phyloP scores from a whole-genome alignment of 2,797 vertebrate genomes.

The Falco biarmicus region DNA sequence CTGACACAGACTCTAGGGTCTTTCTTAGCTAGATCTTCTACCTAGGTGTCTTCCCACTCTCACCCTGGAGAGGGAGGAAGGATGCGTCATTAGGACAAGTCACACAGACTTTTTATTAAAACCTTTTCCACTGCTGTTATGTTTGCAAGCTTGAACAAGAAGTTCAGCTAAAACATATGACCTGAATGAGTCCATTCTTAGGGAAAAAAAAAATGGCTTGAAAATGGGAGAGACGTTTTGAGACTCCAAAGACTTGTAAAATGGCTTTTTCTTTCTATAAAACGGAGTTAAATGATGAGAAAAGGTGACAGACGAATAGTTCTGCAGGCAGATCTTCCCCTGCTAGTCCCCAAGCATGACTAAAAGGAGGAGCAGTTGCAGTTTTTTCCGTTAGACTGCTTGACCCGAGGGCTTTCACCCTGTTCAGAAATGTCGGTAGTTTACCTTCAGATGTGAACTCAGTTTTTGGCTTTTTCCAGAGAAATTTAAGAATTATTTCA shows the following conservation, averaged over 20 bases:
- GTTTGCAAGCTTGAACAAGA: constrained; percentile 58
- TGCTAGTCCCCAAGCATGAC: background rate
- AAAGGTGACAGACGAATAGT: background rate
- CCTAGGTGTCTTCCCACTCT: constrained; percentile 10
- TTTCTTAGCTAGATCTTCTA: constrained; percentile 17
- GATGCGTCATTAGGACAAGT: constrained; percentile 37
- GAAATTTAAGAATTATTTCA: background rate
- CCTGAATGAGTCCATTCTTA: background rate
- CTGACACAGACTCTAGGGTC: background rate
- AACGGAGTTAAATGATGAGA: background rate
- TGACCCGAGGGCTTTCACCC: background rate
- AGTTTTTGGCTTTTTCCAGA: background rate
- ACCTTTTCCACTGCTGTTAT: constrained; percentile 29
- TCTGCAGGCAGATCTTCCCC: background rate
- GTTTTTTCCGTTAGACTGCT: background rate
- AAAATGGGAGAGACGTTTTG: background rate
- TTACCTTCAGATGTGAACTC: background rate
- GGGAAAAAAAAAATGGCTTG: background rate
- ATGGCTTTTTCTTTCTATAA: background rate
- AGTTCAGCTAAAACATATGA: constrained; percentile 53
- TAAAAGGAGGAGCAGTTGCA: background rate
- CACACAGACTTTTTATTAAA: constrained; percentile 54
- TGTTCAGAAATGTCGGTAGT: background rate
- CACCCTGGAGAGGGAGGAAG: background rate
- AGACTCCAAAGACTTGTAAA: background rate